These are phyloP conservation scores for Cryptocephalus moraei DNA, from an alignment of 2,888 invertebrate genomes.

Conservation along the genomic window DNA sequence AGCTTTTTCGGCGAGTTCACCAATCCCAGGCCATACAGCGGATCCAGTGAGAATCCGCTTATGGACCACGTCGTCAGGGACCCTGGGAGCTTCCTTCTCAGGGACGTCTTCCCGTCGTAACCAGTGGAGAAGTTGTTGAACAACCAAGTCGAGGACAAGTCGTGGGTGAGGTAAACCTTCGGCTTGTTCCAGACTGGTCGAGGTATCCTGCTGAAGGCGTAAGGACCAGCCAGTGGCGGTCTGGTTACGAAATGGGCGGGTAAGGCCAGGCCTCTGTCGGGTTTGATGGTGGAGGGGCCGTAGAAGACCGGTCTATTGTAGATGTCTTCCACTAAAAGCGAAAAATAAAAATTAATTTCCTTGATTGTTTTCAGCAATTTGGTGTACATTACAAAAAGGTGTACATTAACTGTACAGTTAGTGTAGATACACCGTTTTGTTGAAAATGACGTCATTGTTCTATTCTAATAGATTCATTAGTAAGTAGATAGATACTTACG, in stretches of 20 bases:
- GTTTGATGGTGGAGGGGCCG: constrained; percentile 36
- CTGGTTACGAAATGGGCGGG: constrained; percentile 53
- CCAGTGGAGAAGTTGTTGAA: constrained; percentile 73
- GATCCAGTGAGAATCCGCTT: constrained; percentile 72
- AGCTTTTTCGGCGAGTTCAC: constrained; percentile 53
- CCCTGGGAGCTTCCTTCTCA: constrained; percentile 63
- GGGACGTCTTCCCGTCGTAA: constrained; percentile 49
- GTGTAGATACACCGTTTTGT: no score
- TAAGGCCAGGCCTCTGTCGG: constrained; percentile 34
- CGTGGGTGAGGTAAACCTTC: constrained; percentile 64
- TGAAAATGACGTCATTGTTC: no score
- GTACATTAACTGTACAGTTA: no score
- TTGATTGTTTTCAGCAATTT: no score
- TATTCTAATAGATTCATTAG: no score
- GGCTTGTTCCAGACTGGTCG: constrained; percentile 69
- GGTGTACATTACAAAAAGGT: no score
- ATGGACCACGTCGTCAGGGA: constrained; percentile 78
- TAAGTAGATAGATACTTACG: constrained; percentile 42
- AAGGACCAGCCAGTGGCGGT: constrained; percentile 78
- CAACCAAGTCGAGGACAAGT: constrained; percentile 71
- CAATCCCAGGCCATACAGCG: constrained; percentile 66
- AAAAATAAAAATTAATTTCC: neutral
- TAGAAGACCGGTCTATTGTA: constrained; percentile 36
- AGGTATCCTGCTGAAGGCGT: constrained; percentile 82
- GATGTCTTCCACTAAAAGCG: constrained; percentile 33